Conservation (phyloP, 2,113 vertebrate species). For the Pogona vitticeps region DNA sequence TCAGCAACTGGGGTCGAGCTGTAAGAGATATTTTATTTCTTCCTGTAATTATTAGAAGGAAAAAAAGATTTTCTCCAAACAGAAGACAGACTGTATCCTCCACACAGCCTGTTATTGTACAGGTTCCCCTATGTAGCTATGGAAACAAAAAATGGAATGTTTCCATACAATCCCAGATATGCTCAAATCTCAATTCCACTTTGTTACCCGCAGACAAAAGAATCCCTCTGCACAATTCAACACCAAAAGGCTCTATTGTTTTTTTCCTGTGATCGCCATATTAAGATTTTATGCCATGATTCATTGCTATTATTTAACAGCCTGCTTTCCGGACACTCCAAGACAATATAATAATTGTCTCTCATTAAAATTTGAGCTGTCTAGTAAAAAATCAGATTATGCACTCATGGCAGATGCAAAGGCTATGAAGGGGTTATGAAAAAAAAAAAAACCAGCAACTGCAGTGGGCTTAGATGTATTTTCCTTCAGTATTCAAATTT, state of each 20-base stretch:
- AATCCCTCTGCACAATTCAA: not conserved
- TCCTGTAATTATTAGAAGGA: not conserved
- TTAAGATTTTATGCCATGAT: not conserved
- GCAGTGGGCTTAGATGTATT: not conserved
- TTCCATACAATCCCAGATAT: not conserved
- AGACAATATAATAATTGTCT: conserved; percentile 24
- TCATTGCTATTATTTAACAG: conserved; percentile 16
- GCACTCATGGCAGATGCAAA: not conserved
- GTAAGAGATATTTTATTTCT: not conserved
- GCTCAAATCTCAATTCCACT: conserved; percentile 17
- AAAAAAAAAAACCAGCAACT: not conserved
- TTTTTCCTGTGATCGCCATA: not conserved
- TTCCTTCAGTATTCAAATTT: not conserved
- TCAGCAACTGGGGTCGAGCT: not conserved
- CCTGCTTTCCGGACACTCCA: not conserved
- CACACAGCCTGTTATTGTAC: conserved; percentile 20
- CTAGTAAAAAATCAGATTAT: conserved; percentile 11
- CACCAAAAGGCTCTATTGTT: not conserved
- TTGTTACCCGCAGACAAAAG: not conserved
- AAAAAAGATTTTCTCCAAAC: conserved; percentile 5
- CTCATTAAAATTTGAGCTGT: conserved; percentile 6
- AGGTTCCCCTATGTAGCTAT: not conserved
- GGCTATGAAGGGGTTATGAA: not conserved
- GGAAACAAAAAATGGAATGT: conserved; percentile 22
- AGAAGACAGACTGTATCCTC: not conserved